phyloP scores from a whole-genome alignment of 1,140 invertebrate genomes.

The Hyles euphorbiae region DNA sequence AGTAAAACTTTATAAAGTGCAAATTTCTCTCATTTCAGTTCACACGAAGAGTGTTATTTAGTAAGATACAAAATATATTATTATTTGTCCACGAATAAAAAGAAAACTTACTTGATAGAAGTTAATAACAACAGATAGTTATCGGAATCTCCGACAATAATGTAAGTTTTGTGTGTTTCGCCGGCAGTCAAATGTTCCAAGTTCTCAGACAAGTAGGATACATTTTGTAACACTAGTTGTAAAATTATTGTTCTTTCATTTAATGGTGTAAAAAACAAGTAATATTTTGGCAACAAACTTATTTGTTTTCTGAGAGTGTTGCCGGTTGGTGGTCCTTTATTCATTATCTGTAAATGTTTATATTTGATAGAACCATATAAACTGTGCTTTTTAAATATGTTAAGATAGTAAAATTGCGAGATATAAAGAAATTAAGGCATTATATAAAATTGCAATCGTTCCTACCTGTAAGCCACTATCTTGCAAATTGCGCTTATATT shows the following conservation, averaged over 20 bases:
- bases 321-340: constrained; percentile 64
- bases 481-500: too few relatives aligned
- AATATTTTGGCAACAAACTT: constrained; percentile 61
- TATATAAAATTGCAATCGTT: too few relatives aligned
- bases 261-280: constrained; percentile 39
- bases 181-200: constrained; percentile 55
- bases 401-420: too few relatives aligned
- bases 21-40: too few relatives aligned
- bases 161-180: constrained; percentile 50
- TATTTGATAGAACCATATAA: neutral
- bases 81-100: neutral
- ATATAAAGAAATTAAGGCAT: too few relatives aligned
- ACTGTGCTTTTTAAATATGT: too few relatives aligned
- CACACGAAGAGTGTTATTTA: too few relatives aligned
- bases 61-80: too few relatives aligned
- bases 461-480: too few relatives aligned
- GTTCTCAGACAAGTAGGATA: constrained; percentile 49
- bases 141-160: constrained; percentile 72
- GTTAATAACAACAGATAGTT: constrained; percentile 65
- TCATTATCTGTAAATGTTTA: constrained; percentile 55
- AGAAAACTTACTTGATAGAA: constrained; percentile 45
- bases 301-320: constrained; percentile 65
- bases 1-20: too few relatives aligned
- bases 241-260: constrained; percentile 39
- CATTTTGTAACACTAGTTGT: constrained; percentile 48